These are phyloP conservation scores for Numenius arquata DNA, from an alignment of 2,113 vertebrate species.

Conservation along the genomic window DNA sequence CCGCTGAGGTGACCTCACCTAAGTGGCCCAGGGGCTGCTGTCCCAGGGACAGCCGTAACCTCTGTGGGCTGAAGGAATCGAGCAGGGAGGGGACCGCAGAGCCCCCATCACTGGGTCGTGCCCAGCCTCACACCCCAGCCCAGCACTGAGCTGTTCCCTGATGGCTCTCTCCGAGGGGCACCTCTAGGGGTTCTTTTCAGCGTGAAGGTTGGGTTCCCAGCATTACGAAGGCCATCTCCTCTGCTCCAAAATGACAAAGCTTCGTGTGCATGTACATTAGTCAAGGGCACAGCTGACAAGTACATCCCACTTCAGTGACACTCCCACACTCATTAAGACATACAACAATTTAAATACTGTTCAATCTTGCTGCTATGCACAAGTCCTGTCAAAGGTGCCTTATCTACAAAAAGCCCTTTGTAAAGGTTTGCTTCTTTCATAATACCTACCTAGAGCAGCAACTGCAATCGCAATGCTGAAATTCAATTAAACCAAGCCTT, in stretches of 20 bases:
- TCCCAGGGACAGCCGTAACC: rapidly evolving
- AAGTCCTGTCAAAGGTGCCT: background rate
- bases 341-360: background rate
- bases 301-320: background rate
- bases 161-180: rapidly evolving
- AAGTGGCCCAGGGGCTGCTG: rapidly evolving
- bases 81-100: background rate
- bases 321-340: background rate
- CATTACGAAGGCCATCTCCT: background rate
- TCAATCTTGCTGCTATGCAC: background rate
- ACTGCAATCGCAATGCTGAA: too few species aligned
- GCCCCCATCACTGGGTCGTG: rapidly evolving
- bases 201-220: background rate
- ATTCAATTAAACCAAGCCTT: background rate
- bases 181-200: too few species aligned
- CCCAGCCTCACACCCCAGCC: background rate
- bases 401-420: background rate
- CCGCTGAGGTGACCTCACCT: background rate
- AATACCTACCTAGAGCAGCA: background rate
- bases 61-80: rapidly evolving
- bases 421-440: background rate
- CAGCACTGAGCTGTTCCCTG: rapidly evolving
- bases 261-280: rapidly evolving
- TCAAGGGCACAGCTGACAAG: too few species aligned
- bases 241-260: background rate